Evolutionary conservation across 2,797 vertebrate genomes (phyloP).

Genomic region (Cyprinella venusta): DNA sequence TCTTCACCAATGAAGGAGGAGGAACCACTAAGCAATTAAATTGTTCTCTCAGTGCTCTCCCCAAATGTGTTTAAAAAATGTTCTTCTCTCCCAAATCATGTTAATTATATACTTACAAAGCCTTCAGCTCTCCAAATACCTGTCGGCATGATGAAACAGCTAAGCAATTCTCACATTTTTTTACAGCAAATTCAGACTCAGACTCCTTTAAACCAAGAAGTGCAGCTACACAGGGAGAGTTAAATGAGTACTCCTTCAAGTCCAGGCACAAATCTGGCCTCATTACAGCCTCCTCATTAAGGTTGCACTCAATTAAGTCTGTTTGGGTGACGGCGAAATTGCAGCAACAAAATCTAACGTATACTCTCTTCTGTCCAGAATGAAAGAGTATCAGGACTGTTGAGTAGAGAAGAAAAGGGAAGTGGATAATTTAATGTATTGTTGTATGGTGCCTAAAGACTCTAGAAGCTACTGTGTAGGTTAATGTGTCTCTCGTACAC

Average conservation of each 20-base stretch:
- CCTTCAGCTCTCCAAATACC: constrained; percentile 35
- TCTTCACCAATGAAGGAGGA: not conserved
- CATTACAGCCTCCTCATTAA: constrained; percentile 18
- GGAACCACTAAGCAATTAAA: not conserved
- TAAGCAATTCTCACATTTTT: constrained; percentile 33
- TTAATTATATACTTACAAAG: constrained; percentile 36
- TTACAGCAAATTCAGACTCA: constrained; percentile 39
- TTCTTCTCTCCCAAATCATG: constrained; percentile 26
- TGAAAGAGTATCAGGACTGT: not conserved
- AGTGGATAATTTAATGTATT: not conserved
- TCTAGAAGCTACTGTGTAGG: not conserved
- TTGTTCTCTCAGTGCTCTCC: constrained; percentile 56
- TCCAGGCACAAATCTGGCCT: not conserved
- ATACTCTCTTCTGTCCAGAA: not conserved
- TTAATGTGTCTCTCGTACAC: not conserved
- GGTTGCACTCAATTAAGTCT: constrained; percentile 8
- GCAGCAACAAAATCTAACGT: not conserved
- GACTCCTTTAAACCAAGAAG: constrained; percentile 24
- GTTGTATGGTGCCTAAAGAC: not conserved
- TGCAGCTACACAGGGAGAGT: not conserved
- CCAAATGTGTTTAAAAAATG: constrained; percentile 17
- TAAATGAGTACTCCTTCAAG: not conserved
- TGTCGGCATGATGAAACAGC: constrained; percentile 45
- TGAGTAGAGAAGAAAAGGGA: not conserved
- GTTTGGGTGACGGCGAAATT: not conserved